phyloP scores from a whole-genome alignment of 1,140 invertebrate genomes.

The Micrasema minimum region DNA sequence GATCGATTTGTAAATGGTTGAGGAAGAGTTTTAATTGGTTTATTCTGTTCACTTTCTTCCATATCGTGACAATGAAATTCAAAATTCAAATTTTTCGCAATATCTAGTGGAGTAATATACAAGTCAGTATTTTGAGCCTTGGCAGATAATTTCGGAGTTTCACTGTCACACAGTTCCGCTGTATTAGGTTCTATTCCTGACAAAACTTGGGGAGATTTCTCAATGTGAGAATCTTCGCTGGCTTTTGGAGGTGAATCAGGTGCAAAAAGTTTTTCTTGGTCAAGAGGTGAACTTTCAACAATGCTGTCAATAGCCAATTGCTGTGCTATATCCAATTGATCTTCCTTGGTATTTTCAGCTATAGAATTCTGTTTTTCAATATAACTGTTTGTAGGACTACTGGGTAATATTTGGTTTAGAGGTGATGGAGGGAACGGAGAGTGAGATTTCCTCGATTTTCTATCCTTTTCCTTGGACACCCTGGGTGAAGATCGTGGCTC shows the following conservation, averaged over 20 bases:
- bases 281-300: too few relatives aligned
- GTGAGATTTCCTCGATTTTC: constrained; percentile 14
- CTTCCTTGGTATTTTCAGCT: constrained; percentile 25
- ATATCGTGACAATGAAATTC: constrained; percentile 47
- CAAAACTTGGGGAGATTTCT: constrained; percentile 63
- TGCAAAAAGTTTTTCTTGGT: too few relatives aligned
- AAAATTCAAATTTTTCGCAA: constrained; percentile 52
- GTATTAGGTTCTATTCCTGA: constrained; percentile 61
- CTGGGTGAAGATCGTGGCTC: constrained; percentile 5
- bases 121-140: constrained; percentile 58
- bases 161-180: constrained; percentile 43
- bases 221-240: constrained; percentile 32
- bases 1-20: constrained; percentile 67
- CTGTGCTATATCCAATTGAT: too few relatives aligned
- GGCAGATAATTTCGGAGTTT: constrained; percentile 35
- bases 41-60: constrained; percentile 41
- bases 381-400: background rate
- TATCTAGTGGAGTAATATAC: constrained; percentile 62
- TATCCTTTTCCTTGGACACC: constrained; percentile 16
- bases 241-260: background rate
- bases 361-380: constrained; percentile 5
- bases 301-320: too few relatives aligned
- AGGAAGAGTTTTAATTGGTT: constrained; percentile 44
- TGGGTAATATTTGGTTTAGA: background rate
- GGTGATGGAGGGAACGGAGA: constrained; percentile 9